These are phyloP conservation scores for Tachycineta bicolor DNA, from an alignment of 2,113 vertebrate genomes.

Conservation along the genomic window DNA sequence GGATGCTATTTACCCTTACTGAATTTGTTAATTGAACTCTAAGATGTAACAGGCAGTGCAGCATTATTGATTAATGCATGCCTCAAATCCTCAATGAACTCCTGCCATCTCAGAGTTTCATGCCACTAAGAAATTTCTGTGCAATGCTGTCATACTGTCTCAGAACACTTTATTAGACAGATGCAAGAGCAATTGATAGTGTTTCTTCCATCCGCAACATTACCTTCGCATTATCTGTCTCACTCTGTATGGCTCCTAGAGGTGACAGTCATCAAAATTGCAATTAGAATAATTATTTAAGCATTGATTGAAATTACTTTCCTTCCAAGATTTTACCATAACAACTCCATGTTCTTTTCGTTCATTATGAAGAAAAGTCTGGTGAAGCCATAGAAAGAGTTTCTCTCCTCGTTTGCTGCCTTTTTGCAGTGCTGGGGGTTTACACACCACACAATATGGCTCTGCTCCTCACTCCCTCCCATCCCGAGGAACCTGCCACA, in stretches of 20 bases:
- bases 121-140: background rate
- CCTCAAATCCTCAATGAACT: background rate
- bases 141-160: background rate
- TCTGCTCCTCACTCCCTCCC: background rate
- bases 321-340: background rate
- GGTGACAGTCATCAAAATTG: background rate
- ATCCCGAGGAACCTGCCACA: background rate
- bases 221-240: background rate
- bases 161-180: background rate
- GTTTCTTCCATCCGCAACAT: background rate
- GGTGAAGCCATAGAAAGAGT: background rate
- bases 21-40: background rate
- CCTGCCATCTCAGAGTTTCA: background rate
- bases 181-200: background rate
- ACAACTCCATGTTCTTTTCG: background rate
- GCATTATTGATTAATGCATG: background rate
- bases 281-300: background rate
- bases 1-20: background rate
- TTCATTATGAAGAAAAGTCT: background rate
- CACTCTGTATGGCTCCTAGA: background rate
- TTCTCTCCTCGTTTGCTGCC: fast-evolving
- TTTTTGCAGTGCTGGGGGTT: background rate
- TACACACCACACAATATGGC: fast-evolving
- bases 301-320: background rate
- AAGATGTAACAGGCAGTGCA: background rate